Percentiles rank a stretch among this genome's conserved stretches.
Evolutionary conservation across 2,888 invertebrate species (phyloP).

Genomic region (Lasioglossum zephyrum): DNA sequence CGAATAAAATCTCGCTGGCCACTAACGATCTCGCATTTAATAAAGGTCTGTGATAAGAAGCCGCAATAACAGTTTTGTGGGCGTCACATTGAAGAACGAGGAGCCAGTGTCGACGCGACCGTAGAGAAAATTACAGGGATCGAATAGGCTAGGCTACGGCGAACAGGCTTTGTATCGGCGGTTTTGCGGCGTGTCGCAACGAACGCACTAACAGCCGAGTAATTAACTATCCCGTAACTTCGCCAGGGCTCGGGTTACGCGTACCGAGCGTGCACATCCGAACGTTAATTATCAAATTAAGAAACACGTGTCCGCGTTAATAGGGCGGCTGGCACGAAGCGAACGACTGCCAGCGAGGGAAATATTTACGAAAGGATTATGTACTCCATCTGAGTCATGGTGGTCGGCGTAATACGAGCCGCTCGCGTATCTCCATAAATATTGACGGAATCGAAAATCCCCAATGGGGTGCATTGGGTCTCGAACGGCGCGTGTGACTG

Average conservation of each 20-base stretch:
- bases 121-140: constrained; percentile 31
- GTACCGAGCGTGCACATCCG: not conserved
- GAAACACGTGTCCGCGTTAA: constrained; percentile 38
- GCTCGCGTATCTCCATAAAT: constrained; percentile 35
- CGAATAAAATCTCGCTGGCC: not conserved
- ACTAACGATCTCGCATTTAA: not conserved
- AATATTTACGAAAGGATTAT: constrained; percentile 23
- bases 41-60: not conserved
- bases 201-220: constrained; percentile 10
- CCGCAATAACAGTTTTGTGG: not conserved
- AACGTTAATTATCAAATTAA: constrained; percentile 52
- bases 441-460: constrained; percentile 36
- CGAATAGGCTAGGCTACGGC: not conserved
- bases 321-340: not conserved
- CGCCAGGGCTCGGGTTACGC: constrained; percentile 15
- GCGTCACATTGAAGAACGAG: not conserved
- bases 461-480: not conserved
- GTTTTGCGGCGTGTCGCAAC: constrained; percentile 5
- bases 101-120: not conserved
- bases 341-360: not conserved
- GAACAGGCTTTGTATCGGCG: not conserved
- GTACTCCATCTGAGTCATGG: not conserved
- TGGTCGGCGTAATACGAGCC: constrained; percentile 22
- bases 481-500: not conserved
- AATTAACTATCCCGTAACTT: constrained; percentile 28